These are phyloP conservation scores for Athrips mouffetella DNA, from an alignment of 2,888 invertebrate genomes.

Conservation along the genomic window DNA sequence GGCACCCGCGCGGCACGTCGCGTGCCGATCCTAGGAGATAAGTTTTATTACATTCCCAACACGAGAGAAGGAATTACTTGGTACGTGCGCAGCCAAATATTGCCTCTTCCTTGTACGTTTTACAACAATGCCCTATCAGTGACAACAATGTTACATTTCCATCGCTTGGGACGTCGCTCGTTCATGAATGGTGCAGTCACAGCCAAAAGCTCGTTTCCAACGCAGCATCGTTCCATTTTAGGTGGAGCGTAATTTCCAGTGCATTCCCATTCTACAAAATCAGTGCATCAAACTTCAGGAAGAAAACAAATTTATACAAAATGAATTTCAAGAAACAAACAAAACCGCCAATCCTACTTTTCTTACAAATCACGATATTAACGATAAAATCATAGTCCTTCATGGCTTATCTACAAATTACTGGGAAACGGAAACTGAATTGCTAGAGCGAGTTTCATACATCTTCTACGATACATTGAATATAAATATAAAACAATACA, in stretches of 20 bases:
- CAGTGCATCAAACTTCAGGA: too few species aligned
- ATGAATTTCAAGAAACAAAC: too few species aligned
- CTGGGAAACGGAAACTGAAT: too few species aligned
- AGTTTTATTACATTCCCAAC: constrained; percentile 63
- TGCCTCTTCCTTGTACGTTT: constrained; percentile 45
- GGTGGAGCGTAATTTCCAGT: constrained; percentile 31
- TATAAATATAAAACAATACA: too few species aligned
- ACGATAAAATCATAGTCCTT: too few species aligned
- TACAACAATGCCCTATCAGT: constrained; percentile 59
- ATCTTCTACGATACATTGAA: too few species aligned
- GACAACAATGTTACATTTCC: constrained; percentile 48
- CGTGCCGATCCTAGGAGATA: constrained; percentile 50
- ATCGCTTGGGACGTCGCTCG: constrained; percentile 23
- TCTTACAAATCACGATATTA: too few species aligned
- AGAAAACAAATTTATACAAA: too few species aligned
- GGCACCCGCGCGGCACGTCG: constrained; percentile 35
- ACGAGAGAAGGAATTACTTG: constrained; percentile 46
- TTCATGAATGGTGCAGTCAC: constrained; percentile 26
- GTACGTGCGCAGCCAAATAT: constrained; percentile 56
- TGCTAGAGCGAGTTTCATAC: too few species aligned
- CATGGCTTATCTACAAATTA: too few species aligned
- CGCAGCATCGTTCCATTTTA: constrained; percentile 32
- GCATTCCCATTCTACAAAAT: constrained; percentile 46
- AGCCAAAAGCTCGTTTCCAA: constrained; percentile 34
- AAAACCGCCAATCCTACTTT: too few species aligned